Conservation (phyloP, 1,140 invertebrate species). For the Caenorhabditis remanei region DNA sequence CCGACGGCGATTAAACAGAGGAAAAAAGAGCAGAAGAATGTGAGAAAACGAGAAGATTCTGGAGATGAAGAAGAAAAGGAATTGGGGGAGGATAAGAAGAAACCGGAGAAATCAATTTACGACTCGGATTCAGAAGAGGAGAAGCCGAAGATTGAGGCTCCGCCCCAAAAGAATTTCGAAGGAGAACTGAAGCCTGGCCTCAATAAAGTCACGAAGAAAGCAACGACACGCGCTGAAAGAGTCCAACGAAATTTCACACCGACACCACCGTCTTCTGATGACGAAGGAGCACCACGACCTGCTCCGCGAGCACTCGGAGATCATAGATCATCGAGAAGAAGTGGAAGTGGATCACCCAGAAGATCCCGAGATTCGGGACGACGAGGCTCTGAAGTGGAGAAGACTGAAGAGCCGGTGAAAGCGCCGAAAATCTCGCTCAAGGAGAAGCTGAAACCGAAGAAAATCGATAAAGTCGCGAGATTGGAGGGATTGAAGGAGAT, state of each 20-base stretch:
- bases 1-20: background rate
- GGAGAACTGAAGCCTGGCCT: slow-evolving; percentile 64
- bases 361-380: background rate
- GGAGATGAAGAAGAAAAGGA: slow-evolving; percentile 17
- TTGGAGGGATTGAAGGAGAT: slow-evolving; percentile 61
- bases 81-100: slow-evolving; percentile 42
- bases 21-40: slow-evolving; percentile 59
- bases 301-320: background rate
- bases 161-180: slow-evolving; percentile 62
- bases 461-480: slow-evolving; percentile 54
- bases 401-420: background rate
- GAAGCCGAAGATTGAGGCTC: slow-evolving; percentile 32
- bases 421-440: slow-evolving; percentile 17
- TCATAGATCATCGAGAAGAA: slow-evolving; percentile 6
- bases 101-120: slow-evolving; percentile 65
- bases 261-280: slow-evolving; percentile 51
- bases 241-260: slow-evolving; percentile 60
- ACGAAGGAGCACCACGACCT: slow-evolving; percentile 19
- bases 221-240: slow-evolving; percentile 54
- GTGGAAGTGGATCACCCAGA: background rate
- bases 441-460: slow-evolving; percentile 44
- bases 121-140: slow-evolving; percentile 40
- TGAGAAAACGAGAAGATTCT: slow-evolving; percentile 38
- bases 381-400: background rate
- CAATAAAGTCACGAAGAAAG: slow-evolving; percentile 53